These are phyloP conservation scores for Poecilobothrus nobilitatus DNA, from an alignment of 2,888 invertebrate genomes.

Conservation along the genomic window DNA sequence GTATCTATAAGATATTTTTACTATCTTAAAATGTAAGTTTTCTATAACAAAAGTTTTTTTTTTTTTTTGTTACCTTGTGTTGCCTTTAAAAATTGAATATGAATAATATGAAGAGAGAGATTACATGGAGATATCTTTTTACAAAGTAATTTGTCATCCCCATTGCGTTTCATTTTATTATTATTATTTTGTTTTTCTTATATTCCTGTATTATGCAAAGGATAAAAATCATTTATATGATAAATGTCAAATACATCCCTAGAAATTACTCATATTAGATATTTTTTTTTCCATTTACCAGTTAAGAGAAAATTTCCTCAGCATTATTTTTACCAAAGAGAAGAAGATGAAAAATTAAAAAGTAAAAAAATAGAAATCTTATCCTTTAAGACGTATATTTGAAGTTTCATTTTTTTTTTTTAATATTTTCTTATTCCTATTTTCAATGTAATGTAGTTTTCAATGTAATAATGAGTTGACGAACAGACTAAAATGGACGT, in stretches of 20 bases:
- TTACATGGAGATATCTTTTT: constrained; percentile 1
- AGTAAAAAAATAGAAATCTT: neutral
- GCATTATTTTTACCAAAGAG: neutral
- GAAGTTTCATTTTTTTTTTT: neutral
- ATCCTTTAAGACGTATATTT: neutral
- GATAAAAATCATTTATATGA: neutral
- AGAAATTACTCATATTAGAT: neutral
- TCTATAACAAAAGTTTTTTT: too few relatives aligned
- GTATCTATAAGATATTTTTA: too few relatives aligned
- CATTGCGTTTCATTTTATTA: neutral
- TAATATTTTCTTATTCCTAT: neutral
- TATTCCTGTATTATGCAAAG: neutral
- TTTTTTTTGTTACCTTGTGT: too few relatives aligned
- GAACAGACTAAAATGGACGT: neutral
- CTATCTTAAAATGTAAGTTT: too few relatives aligned
- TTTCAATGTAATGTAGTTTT: too few relatives aligned
- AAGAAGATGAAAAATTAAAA: neutral
- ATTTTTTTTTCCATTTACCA: neutral
- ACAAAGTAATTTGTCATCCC: neutral
- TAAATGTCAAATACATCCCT: neutral
- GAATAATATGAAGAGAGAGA: neutral
- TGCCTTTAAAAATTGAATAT: too few relatives aligned
- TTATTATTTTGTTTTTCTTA: neutral
- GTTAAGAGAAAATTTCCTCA: neutral
- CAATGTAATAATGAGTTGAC: neutral